These are phyloP conservation scores for Forpus xanthops DNA, from an alignment of 2,797 vertebrate genomes.

Conservation along the genomic window DNA sequence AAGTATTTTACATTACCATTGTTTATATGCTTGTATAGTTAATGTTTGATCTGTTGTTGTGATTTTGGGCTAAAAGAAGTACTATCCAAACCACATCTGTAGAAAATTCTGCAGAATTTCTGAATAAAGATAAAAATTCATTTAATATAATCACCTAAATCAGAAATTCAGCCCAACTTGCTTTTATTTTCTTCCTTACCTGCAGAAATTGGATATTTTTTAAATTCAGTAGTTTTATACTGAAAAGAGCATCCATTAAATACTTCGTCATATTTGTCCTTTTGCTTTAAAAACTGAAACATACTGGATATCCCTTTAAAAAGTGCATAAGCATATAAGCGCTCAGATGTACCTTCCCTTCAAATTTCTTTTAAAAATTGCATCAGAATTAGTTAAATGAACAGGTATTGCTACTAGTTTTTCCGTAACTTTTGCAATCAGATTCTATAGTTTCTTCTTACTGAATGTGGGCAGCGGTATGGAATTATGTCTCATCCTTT, in stretches of 20 bases:
- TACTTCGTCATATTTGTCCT: background rate
- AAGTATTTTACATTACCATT: background rate
- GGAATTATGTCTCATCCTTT: background rate
- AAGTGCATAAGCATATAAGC: background rate
- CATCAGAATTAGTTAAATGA: background rate
- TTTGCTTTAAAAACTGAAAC: background rate
- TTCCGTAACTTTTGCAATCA: background rate
- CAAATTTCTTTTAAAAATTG: background rate
- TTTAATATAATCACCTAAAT: background rate
- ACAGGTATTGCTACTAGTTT: background rate
- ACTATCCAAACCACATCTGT: background rate
- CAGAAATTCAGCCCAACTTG: background rate
- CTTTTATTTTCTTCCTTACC: background rate
- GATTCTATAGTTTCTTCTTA: background rate
- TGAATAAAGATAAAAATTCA: background rate
- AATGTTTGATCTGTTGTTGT: background rate
- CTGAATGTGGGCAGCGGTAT: background rate
- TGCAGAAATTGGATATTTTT: background rate
- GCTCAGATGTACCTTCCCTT: background rate
- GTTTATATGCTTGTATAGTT: fast-evolving
- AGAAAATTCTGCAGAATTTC: background rate
- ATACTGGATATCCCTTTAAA: background rate
- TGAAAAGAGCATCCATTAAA: background rate
- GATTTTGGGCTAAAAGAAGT: background rate
- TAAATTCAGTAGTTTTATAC: background rate